phyloP scores from a whole-genome alignment of 64 coral and sea anemone genomes.

The Stichodactyla helianthus region DNA sequence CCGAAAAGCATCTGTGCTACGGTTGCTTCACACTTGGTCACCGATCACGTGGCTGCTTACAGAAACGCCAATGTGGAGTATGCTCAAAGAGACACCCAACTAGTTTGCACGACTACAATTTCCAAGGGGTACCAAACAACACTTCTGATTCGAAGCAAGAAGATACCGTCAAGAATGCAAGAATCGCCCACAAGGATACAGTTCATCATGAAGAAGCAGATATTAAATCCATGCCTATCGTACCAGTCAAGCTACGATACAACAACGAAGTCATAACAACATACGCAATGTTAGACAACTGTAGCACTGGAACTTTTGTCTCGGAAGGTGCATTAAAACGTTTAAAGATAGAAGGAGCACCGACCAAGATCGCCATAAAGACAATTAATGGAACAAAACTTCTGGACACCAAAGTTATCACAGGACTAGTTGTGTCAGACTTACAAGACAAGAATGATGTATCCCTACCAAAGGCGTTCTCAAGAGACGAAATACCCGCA shows the following conservation, averaged over 20 bases:
- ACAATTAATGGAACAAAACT: constrained; percentile 26
- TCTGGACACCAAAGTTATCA: constrained; percentile 26
- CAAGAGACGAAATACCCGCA: constrained; percentile 41
- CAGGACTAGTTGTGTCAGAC: constrained; percentile 33
- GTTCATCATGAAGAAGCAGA: constrained; percentile 15
- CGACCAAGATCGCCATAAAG: constrained; percentile 38
- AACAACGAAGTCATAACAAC: constrained; percentile 31
- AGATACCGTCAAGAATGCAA: neutral
- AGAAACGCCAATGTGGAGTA: constrained; percentile 36
- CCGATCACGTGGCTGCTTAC: constrained; percentile 30
- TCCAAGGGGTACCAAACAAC: constrained; percentile 13
- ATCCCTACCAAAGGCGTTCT: constrained; percentile 31
- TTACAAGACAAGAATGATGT: constrained; percentile 28
- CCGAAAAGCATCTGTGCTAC: constrained; percentile 45
- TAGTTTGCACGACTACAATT: constrained; percentile 55
- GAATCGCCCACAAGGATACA: constrained; percentile 3
- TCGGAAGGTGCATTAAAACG: constrained; percentile 14
- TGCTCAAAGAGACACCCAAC: constrained; percentile 65
- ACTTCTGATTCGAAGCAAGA: neutral
- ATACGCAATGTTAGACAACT: constrained; percentile 49
- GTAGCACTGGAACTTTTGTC: constrained; percentile 47
- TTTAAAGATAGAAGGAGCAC: constrained; percentile 22
- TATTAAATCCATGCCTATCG: constrained; percentile 39
- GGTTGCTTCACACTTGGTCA: constrained; percentile 28
- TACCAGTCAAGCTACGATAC: constrained; percentile 36